A percentile compares a stretch with the other conserved stretches of the same genome.
Conservation (phyloP, 2,888 invertebrate species). For the Metalampra italica region DNA sequence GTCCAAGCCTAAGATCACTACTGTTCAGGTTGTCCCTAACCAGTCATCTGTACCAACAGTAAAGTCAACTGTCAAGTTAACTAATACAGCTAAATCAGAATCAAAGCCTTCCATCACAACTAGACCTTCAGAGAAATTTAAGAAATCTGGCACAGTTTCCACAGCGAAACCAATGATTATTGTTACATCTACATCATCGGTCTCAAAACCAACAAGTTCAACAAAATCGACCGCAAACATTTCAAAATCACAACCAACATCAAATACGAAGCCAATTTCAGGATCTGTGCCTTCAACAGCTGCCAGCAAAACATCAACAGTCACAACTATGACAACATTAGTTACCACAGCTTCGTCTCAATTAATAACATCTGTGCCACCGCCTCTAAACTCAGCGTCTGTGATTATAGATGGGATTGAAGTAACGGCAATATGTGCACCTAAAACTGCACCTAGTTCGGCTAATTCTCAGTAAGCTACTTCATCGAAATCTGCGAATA, state of each 20-base stretch:
- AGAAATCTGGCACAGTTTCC: no score
- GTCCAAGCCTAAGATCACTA: no score
- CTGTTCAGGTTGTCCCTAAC: no score
- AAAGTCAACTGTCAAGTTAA: no score
- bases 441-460: background rate
- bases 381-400: background rate
- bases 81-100: no score
- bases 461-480: no score
- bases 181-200: no score
- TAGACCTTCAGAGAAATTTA: no score
- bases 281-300: background rate
- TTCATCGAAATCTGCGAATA: background rate
- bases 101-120: no score
- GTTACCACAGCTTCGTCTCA: background rate
- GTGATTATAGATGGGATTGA: background rate
- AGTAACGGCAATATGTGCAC: background rate
- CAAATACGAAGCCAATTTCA: background rate
- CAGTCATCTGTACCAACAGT: no score
- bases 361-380: background rate
- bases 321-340: background rate
- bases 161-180: no score
- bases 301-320: slow-evolving; percentile 5
- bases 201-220: slow-evolving; percentile 9
- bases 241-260: slow-evolving; percentile 5
- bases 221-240: slow-evolving; percentile 12